Evolutionary conservation across 2,797 vertebrate species (phyloP), one percentile per base, ranked within the genome.

Genomic region (Chrosomus eos): DNA sequence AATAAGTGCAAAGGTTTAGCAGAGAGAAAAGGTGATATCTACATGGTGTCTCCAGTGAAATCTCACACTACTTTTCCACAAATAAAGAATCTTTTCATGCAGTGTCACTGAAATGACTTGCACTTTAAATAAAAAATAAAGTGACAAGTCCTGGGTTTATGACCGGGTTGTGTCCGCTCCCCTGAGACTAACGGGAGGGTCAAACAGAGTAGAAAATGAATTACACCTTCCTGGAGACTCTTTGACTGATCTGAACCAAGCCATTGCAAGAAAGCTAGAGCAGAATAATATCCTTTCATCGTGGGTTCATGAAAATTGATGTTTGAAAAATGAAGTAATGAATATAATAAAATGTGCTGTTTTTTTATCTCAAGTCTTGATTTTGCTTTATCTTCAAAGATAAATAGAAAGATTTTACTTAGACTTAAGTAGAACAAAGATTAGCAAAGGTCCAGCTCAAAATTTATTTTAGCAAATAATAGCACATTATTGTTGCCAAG

Each of bases 151-250:
- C 19, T 64, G 53, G 43, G 86, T 64, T 43, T 73, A 33, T 77
- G 77, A 80, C 77, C 72, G 13, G 72, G 62, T 19, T 43, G 18
- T 87, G 51, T 80, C 45, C 58, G 58, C 48, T 66, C 58, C 62
- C 71, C 67, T 26, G 33, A 60, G 86, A 80, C 84, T 81, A 31
- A 33, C 26, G 23, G 58, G 19, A 72, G 40, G 88, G 86, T 88
- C 84, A 88, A 28, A 51, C 26, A 51, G 73, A 71, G 79, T 67
- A 64, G 53, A 58, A 66, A 73, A 67, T 48, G 13, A 77, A 86
- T 82, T 45, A 18, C 60, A 58, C 43, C 3, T 48, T 48, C 11
- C 28, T 45, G 58, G 31, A 62, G 28, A 31, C 13, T 19, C 14
- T 80, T 51, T 71, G 51, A 53, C 21, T 21, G 10, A 8, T 43